Conservation (phyloP, 2,888 invertebrate species). For the Ichneumoninae sp. region DNA sequence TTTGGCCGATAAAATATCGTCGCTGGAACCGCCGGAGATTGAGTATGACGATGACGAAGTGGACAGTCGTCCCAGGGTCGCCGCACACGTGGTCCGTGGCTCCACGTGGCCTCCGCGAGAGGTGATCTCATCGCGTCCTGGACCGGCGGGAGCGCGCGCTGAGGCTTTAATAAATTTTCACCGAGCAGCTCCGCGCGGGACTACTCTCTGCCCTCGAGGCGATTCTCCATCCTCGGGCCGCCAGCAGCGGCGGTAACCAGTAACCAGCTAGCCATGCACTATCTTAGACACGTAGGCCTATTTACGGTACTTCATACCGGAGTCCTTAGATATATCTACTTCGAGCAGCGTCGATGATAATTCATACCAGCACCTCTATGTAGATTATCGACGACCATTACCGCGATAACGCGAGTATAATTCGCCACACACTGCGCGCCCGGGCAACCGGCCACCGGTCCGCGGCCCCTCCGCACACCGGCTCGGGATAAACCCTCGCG, state of each 20-base stretch:
- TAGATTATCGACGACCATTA: slow-evolving; percentile 75
- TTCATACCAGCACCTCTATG: slow-evolving; percentile 72
- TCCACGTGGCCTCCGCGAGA: slow-evolving; percentile 43
- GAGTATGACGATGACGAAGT: slow-evolving; percentile 20
- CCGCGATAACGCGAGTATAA: slow-evolving; percentile 75
- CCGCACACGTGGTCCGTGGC: slow-evolving; percentile 47
- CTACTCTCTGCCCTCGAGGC: slow-evolving; percentile 28
- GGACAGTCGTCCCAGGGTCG: slow-evolving; percentile 12
- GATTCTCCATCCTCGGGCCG: slow-evolving; percentile 55
- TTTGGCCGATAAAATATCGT: slow-evolving; percentile 11
- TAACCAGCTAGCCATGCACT: slow-evolving; percentile 6
- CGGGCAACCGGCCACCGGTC: background rate
- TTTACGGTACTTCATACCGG: slow-evolving; percentile 49
- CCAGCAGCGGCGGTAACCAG: slow-evolving; percentile 28
- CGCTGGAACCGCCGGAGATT: background rate
- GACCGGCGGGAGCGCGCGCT: slow-evolving; percentile 2
- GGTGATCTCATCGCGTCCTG: slow-evolving; percentile 51
- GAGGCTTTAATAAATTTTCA: slow-evolving; percentile 58
- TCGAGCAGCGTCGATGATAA: slow-evolving; percentile 72
- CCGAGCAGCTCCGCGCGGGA: slow-evolving; percentile 14
- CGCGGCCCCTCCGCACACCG: background rate
- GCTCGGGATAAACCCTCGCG: background rate
- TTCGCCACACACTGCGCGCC: slow-evolving; percentile 67
- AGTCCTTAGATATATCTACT: slow-evolving; percentile 29
- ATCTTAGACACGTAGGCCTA: slow-evolving; percentile 25